Evolutionary conservation across 2,113 vertebrate genomes (phyloP).

Genomic region (Alces alces): DNA sequence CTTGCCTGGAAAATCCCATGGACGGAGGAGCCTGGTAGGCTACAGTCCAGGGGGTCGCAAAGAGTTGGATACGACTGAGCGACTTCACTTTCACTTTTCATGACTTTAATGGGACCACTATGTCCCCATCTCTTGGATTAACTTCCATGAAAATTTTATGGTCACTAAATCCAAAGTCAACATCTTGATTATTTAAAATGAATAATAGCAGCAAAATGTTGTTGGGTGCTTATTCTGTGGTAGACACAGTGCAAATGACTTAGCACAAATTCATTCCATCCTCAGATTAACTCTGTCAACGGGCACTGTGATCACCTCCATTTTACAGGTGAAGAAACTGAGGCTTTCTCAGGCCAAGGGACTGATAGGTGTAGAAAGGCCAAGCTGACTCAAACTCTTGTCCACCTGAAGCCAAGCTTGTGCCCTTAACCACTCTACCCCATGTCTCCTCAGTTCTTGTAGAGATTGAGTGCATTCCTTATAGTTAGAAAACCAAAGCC

Average conservation of each 20-base stretch:
- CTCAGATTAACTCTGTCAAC: background rate
- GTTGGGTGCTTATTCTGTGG: background rate
- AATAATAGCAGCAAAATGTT: background rate
- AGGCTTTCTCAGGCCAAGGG: background rate
- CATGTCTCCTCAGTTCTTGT: background rate
- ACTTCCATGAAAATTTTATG: background rate
- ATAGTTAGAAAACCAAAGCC: background rate
- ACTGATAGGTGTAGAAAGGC: background rate
- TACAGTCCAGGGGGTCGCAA: background rate
- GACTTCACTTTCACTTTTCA: background rate
- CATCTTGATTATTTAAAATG: background rate
- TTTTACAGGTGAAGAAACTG: background rate
- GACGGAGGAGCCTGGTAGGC: background rate
- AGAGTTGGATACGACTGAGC: background rate
- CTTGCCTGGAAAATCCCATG: background rate
- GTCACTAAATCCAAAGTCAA: background rate
- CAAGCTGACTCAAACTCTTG: background rate
- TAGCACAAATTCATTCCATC: background rate
- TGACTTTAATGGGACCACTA: background rate
- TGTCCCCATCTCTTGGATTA: background rate
- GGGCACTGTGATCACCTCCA: background rate
- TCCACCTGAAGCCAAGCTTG: background rate
- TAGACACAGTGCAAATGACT: background rate
- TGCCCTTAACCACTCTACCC: too few species aligned
- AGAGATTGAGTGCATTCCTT: background rate